phyloP scores from a whole-genome alignment of 1,140 invertebrate species.

The Matsumurasca onukii region DNA sequence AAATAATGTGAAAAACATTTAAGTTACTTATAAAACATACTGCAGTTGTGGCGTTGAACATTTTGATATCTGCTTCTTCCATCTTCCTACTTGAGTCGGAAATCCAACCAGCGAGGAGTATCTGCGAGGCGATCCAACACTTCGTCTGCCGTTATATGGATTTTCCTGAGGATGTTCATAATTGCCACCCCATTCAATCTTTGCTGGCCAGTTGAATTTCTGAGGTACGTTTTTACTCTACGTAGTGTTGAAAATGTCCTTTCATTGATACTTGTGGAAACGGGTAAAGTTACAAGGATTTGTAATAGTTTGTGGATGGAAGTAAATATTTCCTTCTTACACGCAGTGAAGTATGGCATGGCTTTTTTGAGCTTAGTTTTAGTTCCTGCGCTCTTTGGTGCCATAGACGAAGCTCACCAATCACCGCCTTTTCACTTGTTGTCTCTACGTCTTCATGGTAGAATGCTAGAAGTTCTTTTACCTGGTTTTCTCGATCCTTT shows the following conservation, averaged over 20 bases:
- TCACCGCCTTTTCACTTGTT: not conserved
- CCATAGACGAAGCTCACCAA: not conserved
- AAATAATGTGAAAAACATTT: no score
- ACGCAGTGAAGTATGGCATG: not conserved
- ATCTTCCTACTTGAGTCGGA: no score
- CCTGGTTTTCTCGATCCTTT: not conserved
- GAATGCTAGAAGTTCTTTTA: not conserved
- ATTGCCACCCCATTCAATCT: slow-evolving; percentile 36
- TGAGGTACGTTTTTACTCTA: not conserved
- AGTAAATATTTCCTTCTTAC: not conserved
- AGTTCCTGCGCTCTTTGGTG: not conserved
- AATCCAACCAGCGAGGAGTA: no score
- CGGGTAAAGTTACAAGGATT: slow-evolving; percentile 30
- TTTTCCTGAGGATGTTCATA: slow-evolving; percentile 34
- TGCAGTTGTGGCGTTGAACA: no score
- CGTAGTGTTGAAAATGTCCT: slow-evolving; percentile 28
- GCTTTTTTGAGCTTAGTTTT: not conserved
- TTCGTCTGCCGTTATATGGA: not conserved
- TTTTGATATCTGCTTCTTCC: no score
- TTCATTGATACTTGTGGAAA: slow-evolving; percentile 24
- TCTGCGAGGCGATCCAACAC: not conserved
- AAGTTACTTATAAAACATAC: no score
- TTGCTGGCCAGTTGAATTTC: not conserved
- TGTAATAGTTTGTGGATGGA: not conserved
- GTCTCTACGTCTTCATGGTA: not conserved